phyloP scores from a whole-genome alignment of 2,113 vertebrate species.

The Orthonyx spaldingii region DNA sequence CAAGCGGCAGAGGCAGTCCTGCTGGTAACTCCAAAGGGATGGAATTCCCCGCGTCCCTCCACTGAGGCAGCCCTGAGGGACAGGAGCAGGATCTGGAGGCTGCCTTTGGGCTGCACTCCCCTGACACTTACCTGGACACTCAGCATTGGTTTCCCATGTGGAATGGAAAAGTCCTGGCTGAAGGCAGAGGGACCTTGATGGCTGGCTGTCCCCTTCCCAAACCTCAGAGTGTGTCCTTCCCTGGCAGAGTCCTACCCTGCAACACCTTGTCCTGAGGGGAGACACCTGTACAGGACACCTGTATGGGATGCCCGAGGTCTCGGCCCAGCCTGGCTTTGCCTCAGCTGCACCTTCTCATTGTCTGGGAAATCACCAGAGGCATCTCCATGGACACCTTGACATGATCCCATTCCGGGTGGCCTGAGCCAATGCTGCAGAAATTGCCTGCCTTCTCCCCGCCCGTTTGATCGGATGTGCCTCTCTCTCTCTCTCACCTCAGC shows the following conservation, averaged over 20 bases:
- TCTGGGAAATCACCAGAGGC: background rate
- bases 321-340: background rate
- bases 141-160: background rate
- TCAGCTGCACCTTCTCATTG: background rate
- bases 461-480: background rate
- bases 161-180: background rate
- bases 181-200: background rate
- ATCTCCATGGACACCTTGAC: background rate
- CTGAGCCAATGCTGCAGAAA: background rate
- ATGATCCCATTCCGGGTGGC: background rate
- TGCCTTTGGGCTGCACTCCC: background rate
- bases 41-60: background rate
- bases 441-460: background rate
- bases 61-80: fast-evolving
- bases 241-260: background rate
- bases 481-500: background rate
- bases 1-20: background rate
- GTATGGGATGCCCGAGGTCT: background rate
- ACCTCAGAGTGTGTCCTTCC: background rate
- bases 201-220: background rate
- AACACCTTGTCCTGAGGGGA: background rate
- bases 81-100: background rate
- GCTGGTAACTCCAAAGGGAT: background rate
- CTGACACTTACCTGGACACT: background rate
- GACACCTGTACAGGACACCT: background rate